phyloP scores from a whole-genome alignment of 2,888 invertebrate genomes.

The Opisthograptis luteolata region DNA sequence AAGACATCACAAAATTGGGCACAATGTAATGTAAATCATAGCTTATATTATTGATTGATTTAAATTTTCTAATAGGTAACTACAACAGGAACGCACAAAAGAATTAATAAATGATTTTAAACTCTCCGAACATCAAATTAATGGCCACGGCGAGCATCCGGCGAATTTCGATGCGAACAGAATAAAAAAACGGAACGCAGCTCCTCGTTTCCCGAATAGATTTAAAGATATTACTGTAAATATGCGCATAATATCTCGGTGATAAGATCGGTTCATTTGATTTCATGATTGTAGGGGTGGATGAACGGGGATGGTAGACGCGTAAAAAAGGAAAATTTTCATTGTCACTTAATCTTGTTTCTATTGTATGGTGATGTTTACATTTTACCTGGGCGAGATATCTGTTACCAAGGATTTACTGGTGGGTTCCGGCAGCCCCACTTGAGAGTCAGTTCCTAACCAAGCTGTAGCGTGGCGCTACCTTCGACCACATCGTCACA shows the following conservation, averaged over 20 bases:
- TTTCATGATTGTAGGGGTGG: constrained; percentile 32
- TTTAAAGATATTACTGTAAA: constrained; percentile 55
- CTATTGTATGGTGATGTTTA: too few relatives aligned
- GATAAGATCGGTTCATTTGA: constrained; percentile 48
- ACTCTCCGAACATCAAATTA: constrained; percentile 2
- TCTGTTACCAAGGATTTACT: too few relatives aligned
- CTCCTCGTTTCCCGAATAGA: constrained; percentile 52
- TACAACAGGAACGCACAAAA: background rate
- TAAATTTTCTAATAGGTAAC: background rate
- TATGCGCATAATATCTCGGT: constrained; percentile 55
- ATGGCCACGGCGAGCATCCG: constrained; percentile 25
- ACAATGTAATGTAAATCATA: too few relatives aligned
- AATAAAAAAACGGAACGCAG: constrained; percentile 29
- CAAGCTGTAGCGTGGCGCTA: too few relatives aligned
- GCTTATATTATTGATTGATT: background rate
- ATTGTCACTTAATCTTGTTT: background rate
- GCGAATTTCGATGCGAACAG: constrained; percentile 23
- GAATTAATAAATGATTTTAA: background rate
- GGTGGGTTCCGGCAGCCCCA: too few relatives aligned
- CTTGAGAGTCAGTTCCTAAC: too few relatives aligned
- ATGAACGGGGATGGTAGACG: background rate
- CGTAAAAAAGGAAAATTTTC: constrained; percentile 8
- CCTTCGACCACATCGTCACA: too few relatives aligned
- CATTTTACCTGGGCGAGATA: too few relatives aligned
- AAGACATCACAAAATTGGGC: too few relatives aligned